Base-by-base conservation (phyloP, 2,113 vertebrate genomes). In the Barbus barbus region DNA sequence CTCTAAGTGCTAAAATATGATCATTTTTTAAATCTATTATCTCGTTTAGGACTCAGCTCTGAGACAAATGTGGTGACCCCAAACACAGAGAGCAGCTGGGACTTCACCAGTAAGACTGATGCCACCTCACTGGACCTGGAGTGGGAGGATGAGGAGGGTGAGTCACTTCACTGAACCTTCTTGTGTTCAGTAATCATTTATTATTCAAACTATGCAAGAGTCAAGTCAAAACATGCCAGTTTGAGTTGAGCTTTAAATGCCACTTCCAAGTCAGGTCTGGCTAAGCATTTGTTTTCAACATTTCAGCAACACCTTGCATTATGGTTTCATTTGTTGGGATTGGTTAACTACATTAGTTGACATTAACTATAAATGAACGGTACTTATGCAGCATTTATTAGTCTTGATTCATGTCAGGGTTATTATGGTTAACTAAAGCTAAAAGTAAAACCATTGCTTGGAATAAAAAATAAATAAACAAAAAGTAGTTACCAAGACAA, bases 141-240 rank as follows among this genome's bases (percentile, higher is more conserved):
- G 89, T 99, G 98, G 98, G 98, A 99, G 86, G 98, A 99, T 90
- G 98, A 99, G 90, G 98, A 99, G 95, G 98, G 98, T 99, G 90
- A 89, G 90, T 6, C 26, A 71, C 46, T 44, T n/a, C 11, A 56
- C 24, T 6, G 20, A 78, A 53, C 8, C 18, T 20, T 20, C 31
- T 33, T 69, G 63, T 5, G 9, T 41, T 48, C 11, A 51, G 20
- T 16, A 60, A 20, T 33, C 24, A 65, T 46, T 28, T 46, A 28
- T 31, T 4, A 20, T n/a, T n/a, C n/a, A n/a, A n/a, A n/a, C n/a
- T 5, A 22, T 80, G 7, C 33, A 5, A 11, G 33, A 26, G 20
- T 38, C 82, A 69, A 69, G 31, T 69, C 33, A 69, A 18, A 36
- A 36, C 18, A 36, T 67, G 31, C 31, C 63, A 22, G 9, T 38